Evolutionary conservation across 2,113 vertebrate species (phyloP), one percentile per base, ranked within the genome.

Genomic region (Hippolais icterina): DNA sequence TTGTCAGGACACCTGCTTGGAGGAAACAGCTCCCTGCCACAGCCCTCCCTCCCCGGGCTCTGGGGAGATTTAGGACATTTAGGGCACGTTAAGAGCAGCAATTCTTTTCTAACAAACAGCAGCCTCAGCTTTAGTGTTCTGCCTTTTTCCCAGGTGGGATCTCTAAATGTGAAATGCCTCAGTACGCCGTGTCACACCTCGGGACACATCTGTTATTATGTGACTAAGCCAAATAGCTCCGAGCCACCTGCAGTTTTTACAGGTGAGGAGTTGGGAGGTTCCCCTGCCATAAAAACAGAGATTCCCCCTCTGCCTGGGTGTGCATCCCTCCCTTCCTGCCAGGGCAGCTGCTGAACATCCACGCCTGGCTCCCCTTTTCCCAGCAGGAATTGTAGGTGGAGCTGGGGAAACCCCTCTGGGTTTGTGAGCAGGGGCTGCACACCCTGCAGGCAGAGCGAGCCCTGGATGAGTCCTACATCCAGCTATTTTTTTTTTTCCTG

Each of bases 171-270:
- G 72, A 99, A 99, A 97, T 99, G 99, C 95, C 98, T 99, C 82
- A 98, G 98, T 12, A 99, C 99, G 4, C 99, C 99, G 0, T 99
- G 99, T 95, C 99, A 99, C 98, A 99, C 99, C 5, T 99, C 98
- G 5, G 99, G 99, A 74, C 99, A 99, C 97, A 99, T 99, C 98
- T 99, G 99, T 96, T 99, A 99, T 96, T 99, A 98, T 66, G 99
- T 99, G 96, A 99, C 98, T 53, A 99, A 99, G 97, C 98, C 99
- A 25, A 97, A 98, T 70, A 98, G 98, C 97, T 96, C 98, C 0
- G 99, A 99, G 94, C 98, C 99, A 3, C 98, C 99, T 22, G 99
- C 99, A 10, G 98, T 99, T 85, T 99, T 99, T 97, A 99, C 99
- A 96, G 99, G 99, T 99, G 97, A 98, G 98, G 87, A 79, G 57